Base-by-base conservation (phyloP, 2,113 vertebrate genomes). In the Sinocyclocheilus anshuiensis region DNA sequence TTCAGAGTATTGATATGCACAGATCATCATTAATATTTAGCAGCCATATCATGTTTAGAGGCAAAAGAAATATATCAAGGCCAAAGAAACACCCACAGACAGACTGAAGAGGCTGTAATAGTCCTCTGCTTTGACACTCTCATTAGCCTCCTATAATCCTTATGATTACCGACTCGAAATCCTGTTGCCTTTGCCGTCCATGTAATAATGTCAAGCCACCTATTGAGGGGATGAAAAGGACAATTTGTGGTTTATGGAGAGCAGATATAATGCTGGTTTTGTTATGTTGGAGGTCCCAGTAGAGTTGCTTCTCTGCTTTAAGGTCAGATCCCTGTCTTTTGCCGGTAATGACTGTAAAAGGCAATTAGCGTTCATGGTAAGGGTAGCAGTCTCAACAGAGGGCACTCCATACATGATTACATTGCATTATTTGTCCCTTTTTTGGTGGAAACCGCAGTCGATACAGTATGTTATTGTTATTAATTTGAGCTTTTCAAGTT, bases 261-360 rank as follows among this genome's bases (percentile, higher is more conserved):
- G 87, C 90, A 92, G 87, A 90, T 91, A 89, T 90, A 91, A 92
- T 94, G 92, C 87, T 92, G 83, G 11, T 91, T 86, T 89, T 92
- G 91, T 92, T 92, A 88, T 91, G 80, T 84, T 83, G 86, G 83
- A 84, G 33, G 84, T 84, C 91, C 91, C 88, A 1, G 24, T 83
- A 90, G 92, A 91, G 92, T 90, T 77, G 83, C 59, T 89, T 85
- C 92, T 83, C 85, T 76, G 87, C 84, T 90, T 91, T 88, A 89
- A 93, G 93, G 91, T 90, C 90, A 91, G 93, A 86, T 86, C 76
- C 91, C 81, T 63, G 83, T 90, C 89, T 93, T 92, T 61, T 92
- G 77, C 91, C 18, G 75, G 91, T 94, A 93, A 94, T 93, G 93
- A 91, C 90, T 90, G 83, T 92, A 92, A 90, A 92, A 91, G 77